A percentile compares a stretch with the other conserved stretches of the same genome.
phyloP scores from a whole-genome alignment of 2,797 vertebrate genomes.

The Buphagus erythrorhynchus region DNA sequence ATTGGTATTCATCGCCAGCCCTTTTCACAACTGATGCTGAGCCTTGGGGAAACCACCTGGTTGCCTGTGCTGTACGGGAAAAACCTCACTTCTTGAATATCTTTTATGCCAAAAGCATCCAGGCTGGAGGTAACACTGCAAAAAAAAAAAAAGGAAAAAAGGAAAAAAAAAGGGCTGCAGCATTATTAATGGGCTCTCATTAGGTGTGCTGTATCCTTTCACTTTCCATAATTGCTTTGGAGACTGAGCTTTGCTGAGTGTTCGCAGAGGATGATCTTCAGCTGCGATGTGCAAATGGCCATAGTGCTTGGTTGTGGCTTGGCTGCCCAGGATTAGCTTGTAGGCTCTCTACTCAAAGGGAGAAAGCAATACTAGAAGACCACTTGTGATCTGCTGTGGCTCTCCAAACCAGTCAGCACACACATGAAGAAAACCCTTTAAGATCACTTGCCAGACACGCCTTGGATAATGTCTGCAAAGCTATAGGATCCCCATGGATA shows the following conservation, averaged over 20 bases:
- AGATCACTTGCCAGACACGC: background rate
- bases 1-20: background rate
- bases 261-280: background rate
- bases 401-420: background rate
- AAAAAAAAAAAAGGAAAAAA: background rate
- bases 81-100: background rate
- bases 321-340: background rate
- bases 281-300: background rate
- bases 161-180: accelerated
- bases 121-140: background rate
- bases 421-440: background rate
- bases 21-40: background rate
- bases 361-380: background rate
- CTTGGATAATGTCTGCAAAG: background rate
- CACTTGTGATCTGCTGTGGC: background rate
- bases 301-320: background rate
- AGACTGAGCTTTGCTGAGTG: background rate
- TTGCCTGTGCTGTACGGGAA: background rate
- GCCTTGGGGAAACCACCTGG: background rate
- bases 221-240: background rate
- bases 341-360: background rate
- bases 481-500: background rate
- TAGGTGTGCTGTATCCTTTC: background rate
- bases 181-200: background rate
- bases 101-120: background rate